These are phyloP conservation scores for Cotesia vestalis DNA, from an alignment of 1,140 invertebrate genomes.

Conservation along the genomic window DNA sequence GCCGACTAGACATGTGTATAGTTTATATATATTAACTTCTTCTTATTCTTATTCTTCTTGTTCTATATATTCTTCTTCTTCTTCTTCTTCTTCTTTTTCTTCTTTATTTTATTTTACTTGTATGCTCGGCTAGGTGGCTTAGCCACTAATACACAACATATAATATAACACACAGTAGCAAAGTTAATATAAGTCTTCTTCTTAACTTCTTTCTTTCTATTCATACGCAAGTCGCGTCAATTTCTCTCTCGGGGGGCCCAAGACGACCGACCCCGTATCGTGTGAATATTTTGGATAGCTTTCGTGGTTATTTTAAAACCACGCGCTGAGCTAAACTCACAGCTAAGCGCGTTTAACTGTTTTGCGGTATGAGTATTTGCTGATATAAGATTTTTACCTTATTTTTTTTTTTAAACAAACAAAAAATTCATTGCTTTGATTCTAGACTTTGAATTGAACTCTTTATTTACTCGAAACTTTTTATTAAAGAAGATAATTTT, in stretches of 20 bases:
- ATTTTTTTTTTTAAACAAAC: neutral
- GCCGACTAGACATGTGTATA: neutral
- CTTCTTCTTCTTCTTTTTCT: conserved; percentile 17
- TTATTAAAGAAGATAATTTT: no score
- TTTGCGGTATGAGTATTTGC: neutral
- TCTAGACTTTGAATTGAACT: no score
- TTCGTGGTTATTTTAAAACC: conserved; percentile 21
- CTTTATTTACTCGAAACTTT: no score
- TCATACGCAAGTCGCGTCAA: conserved; percentile 25
- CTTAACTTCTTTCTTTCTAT: conserved; percentile 21
- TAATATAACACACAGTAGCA: conserved; percentile 36
- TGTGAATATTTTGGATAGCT: conserved; percentile 57
- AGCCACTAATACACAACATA: no score
- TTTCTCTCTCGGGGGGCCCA: conserved; percentile 11
- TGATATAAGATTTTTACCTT: neutral
- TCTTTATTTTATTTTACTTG: conserved; percentile 15
- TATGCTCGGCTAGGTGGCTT: conserved; percentile 28
- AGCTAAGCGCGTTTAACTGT: neutral
- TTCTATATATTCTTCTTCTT: neutral
- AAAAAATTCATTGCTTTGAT: no score
- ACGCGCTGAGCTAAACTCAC: conserved; percentile 58
- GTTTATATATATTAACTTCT: conserved; percentile 4
- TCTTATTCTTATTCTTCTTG: no score
- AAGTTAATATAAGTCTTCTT: conserved; percentile 32
- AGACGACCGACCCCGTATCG: conserved; percentile 41